These are phyloP conservation scores for Sphyrna mokarran DNA, from an alignment of 2,113 vertebrate genomes.

Conservation along the genomic window DNA sequence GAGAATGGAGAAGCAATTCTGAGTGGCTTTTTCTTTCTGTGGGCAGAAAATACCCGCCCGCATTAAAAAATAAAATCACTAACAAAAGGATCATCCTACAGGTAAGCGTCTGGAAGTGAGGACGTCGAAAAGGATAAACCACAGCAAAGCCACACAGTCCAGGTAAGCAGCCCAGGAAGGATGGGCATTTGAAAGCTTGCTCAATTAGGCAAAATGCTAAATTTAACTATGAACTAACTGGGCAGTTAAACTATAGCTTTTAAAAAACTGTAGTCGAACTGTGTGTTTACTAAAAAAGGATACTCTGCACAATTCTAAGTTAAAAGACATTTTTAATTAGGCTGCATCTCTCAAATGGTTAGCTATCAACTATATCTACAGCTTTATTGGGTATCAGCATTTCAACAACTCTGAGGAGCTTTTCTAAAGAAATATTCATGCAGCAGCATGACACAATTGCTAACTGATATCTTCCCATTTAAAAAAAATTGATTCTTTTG, in stretches of 20 bases:
- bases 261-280: background rate
- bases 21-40: background rate
- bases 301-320: background rate
- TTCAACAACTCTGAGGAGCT: background rate
- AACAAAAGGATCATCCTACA: background rate
- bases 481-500: background rate
- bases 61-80: background rate
- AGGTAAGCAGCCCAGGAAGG: background rate
- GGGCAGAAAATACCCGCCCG: background rate
- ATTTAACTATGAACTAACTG: background rate
- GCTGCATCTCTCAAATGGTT: background rate
- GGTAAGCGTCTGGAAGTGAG: background rate
- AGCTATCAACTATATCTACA: background rate
- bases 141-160: background rate
- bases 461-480: background rate
- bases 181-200: background rate
- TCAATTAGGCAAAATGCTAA: background rate
- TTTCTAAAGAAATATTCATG: background rate
- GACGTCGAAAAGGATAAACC: background rate
- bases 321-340: background rate
- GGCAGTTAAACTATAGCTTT: background rate
- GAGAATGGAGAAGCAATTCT: conserved; percentile 7
- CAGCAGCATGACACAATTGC: background rate
- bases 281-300: background rate
- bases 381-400: background rate